Base-by-base conservation (phyloP, 2,113 vertebrate species). In the Heterotis niloticus region DNA sequence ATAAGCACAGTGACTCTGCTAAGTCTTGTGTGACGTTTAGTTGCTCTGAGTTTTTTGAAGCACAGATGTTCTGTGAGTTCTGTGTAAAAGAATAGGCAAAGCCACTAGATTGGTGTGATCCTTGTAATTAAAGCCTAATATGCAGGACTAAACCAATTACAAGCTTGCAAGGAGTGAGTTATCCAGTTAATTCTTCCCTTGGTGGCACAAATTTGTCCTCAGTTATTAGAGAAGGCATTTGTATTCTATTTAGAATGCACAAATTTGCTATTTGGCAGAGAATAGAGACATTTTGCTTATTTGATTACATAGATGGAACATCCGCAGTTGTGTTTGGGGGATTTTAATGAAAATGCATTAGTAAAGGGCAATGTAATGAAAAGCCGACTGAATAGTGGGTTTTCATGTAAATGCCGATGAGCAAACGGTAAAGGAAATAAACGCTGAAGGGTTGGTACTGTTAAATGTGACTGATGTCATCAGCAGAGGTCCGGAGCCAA, bases 81-180 rank as follows among this genome's bases (percentile, higher is more conserved):
- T 54, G 16, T 26, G 16, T 18, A 56, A 16, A n/a, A 54, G 70
- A 26, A 65, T 28, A 28, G 17, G 13, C n/a, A 65, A 16, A 64
- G 28, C 64, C 52, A 13, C 34, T 3, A 17, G 10, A 20, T 67
- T 26, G 18, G 28, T 72, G 29, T 13, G 14, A 67, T 75, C 64
- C 62, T 59, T 75, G 75, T 80, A 75, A 75, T 80, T 80, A 75
- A 67, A 75, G 71, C 17, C 64, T 57, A 66, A 80, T 65, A 80
- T 17, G 51, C 10, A 56, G 17, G 14, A 24, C 51, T 64, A 57
- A 66, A 75, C 29, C 34, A 75, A 75, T 56, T 16, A 56, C 54
- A 57, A 80, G 26, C 62, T 56, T 59, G 20, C 71, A 10, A 57
- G 52, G 75, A 57, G 52, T 75, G 71, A 75, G 59, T 75, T 26